Conservation (phyloP, 2,888 invertebrate genomes). For the Lithodes maja region DNA sequence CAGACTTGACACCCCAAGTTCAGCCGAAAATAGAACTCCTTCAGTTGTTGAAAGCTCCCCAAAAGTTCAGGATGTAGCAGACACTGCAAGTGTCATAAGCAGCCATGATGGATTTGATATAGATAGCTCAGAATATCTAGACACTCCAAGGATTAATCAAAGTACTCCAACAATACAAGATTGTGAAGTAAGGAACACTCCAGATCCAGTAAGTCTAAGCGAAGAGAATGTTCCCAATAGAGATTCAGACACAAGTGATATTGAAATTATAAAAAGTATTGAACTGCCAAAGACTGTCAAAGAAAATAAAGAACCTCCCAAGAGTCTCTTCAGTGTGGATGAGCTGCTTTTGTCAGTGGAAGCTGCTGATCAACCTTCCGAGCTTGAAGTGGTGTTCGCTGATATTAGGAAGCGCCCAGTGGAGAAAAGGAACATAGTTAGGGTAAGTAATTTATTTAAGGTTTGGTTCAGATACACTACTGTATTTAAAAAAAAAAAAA, state of each 20-base stretch:
- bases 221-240: too few species aligned
- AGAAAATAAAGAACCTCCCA: conserved; percentile 17
- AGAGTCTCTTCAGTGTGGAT: conserved; percentile 40
- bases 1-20: too few species aligned
- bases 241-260: neutral
- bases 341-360: conserved; percentile 40
- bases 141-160: too few species aligned
- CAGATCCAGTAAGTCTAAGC: too few species aligned
- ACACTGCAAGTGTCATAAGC: too few species aligned
- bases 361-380: conserved; percentile 36
- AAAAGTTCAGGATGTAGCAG: too few species aligned
- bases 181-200: neutral
- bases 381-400: conserved; percentile 50
- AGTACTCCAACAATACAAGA: neutral
- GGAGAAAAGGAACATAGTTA: neutral
- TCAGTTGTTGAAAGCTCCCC: too few species aligned
- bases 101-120: too few species aligned
- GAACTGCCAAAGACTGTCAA: neutral
- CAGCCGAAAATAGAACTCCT: too few species aligned
- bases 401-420: neutral
- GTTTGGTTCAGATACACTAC: neutral
- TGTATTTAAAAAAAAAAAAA: neutral
- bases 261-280: neutral
- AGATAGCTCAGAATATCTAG: too few species aligned
- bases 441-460: conserved; percentile 45